Conservation (phyloP, 1,140 invertebrate species). For the Drosophila busckii region DNA sequence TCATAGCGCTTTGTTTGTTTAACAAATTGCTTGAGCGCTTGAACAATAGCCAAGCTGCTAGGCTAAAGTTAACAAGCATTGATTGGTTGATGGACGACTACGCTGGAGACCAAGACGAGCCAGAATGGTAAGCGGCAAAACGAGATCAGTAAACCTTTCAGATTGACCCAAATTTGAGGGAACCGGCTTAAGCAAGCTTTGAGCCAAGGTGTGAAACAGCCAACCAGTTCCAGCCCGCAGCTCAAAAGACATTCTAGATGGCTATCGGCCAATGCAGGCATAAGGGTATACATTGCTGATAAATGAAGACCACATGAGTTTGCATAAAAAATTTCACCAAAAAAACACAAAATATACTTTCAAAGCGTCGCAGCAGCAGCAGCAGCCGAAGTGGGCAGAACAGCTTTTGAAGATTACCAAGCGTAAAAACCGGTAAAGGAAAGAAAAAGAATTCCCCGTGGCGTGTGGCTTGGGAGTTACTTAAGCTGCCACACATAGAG, state of each 20-base stretch:
- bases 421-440: slow-evolving; percentile 66
- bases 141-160: slow-evolving; percentile 70
- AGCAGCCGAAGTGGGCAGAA: slow-evolving; percentile 4
- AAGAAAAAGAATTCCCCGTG: slow-evolving; percentile 50
- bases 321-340: slow-evolving; percentile 72
- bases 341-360: slow-evolving; percentile 29
- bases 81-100: background rate
- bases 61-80: too few species aligned
- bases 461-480: slow-evolving; percentile 28
- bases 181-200: slow-evolving; percentile 45
- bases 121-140: slow-evolving; percentile 43
- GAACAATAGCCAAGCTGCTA: background rate
- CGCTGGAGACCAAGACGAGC: slow-evolving; percentile 24
- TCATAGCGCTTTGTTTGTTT: too few species aligned
- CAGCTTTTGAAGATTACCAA: slow-evolving; percentile 31
- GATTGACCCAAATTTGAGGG: slow-evolving; percentile 58
- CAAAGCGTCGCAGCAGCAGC: slow-evolving; percentile 14
- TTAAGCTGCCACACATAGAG: slow-evolving; percentile 42
- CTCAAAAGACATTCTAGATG: slow-evolving; percentile 62
- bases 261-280: slow-evolving; percentile 14
- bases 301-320: slow-evolving; percentile 54
- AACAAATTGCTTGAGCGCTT: too few species aligned
- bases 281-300: slow-evolving; percentile 33
- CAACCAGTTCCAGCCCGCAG: slow-evolving; percentile 57
- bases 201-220: slow-evolving; percentile 52